Evolutionary conservation across 2,113 vertebrate genomes (phyloP), one percentile per base, ranked within the genome.

Genomic region (Vidua macroura): DNA sequence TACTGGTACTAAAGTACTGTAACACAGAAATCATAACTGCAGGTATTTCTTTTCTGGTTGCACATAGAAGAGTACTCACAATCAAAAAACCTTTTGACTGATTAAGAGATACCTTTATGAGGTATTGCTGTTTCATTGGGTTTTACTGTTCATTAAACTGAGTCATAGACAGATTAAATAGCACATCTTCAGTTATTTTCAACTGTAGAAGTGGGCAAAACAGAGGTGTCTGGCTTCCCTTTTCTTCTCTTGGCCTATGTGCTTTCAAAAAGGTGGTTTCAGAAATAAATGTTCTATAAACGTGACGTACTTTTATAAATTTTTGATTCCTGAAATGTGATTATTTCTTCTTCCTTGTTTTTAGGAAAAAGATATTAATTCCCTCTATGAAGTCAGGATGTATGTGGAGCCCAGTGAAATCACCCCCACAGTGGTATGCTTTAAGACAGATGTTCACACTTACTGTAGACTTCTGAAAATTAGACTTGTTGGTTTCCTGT

Each of bases 371-470:
- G 98, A 98, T 83, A 97, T 98, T 44, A 98, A 98, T 76, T 98
- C 98, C 10, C 97, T 99, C 59, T 99, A 99, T 58, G 98, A 98
- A 2, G 94, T 98, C 90, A 99, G 98, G 95, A 98, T 98, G 69
- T 99, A 99, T 7, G 99, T 99, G 97, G 98, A 99, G 43, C 99
- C 99, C 48, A 99, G 98, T 55, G 99, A 99, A 97, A 99, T 99
- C 70, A 98, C 98, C 28, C 98, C 98, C 21, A 96, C 98, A 28
- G 96, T 98, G 98, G 99, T 99, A 98, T 4, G 97, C 67, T 59
- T 86, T 53, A 22, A 75, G 35, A 90, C 19, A 76, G 25, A 82
- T 60, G 37, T 7, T 88, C 83, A 81, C 7, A 49, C 18, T 52
- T 93, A 62, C 17, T 37, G 11, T 53, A 95, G 49, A 30, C 60